Evolutionary conservation across 2,797 vertebrate genomes (phyloP).

Genomic region (Tokudaia muenninki): DNA sequence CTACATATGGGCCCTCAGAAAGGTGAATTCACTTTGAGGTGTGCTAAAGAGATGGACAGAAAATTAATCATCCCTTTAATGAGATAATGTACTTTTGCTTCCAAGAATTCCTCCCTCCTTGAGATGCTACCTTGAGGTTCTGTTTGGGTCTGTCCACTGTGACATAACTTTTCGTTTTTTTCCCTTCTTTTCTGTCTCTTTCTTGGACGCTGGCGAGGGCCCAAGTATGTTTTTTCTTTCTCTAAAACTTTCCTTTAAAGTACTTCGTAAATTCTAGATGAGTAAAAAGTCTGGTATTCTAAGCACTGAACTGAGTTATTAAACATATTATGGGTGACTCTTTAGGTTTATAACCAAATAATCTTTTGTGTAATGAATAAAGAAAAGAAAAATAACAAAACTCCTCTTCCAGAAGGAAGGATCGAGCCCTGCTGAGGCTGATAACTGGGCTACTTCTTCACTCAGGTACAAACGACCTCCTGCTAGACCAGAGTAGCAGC

Average conservation of each 20-base stretch:
- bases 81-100: background rate
- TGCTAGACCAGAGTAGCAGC: background rate
- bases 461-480: constrained; percentile 7
- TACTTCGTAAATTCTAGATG: constrained; percentile 49
- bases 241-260: background rate
- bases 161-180: background rate
- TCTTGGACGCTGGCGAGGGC: background rate
- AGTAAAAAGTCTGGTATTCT: constrained; percentile 32
- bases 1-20: background rate
- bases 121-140: background rate
- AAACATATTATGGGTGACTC: background rate
- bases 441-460: background rate
- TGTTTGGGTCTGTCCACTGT: background rate
- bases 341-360: constrained; percentile 9
- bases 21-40: background rate
- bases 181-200: background rate
- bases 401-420: background rate
- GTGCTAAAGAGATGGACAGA: background rate
- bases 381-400: constrained; percentile 45
- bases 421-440: background rate
- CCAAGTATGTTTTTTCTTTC: background rate
- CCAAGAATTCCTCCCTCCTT: background rate
- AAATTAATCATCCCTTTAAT: background rate
- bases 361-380: background rate
- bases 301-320: constrained; percentile 54